Evolutionary conservation across 1,140 invertebrate species (phyloP).

Genomic region (Pectinophora gossypiella): DNA sequence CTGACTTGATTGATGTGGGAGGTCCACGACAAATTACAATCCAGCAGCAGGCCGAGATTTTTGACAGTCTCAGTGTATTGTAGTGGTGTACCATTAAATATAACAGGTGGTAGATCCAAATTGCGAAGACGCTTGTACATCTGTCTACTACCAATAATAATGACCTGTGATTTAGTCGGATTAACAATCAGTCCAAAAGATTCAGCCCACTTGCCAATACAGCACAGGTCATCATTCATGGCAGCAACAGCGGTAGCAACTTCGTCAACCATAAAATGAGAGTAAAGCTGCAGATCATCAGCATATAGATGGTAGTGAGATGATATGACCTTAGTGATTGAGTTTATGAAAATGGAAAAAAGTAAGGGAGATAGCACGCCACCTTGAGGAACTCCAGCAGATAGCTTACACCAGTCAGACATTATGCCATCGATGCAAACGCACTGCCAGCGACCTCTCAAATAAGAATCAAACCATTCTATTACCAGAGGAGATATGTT

Average conservation of each 20-base stretch:
- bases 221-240: background rate
- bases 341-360: constrained; percentile 11
- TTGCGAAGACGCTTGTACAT: background rate
- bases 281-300: constrained; percentile 9
- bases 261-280: background rate
- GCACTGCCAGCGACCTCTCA: background rate
- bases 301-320: constrained; percentile 10
- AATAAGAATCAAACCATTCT: background rate
- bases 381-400: constrained; percentile 11
- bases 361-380: constrained; percentile 16
- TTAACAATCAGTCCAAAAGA: background rate
- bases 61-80: background rate
- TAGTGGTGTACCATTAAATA: background rate
- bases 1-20: background rate
- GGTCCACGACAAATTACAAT: background rate
- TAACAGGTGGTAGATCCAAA: background rate
- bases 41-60: background rate
- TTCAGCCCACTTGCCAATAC: background rate
- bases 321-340: constrained; percentile 5
- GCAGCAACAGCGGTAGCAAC: background rate
- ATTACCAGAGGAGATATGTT: background rate
- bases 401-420: constrained; percentile 9
- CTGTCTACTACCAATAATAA: background rate
- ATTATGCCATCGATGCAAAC: background rate
- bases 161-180: background rate